Evolutionary conservation across 1,140 invertebrate species (phyloP).

Genomic region (Calephelis virginiensis): DNA sequence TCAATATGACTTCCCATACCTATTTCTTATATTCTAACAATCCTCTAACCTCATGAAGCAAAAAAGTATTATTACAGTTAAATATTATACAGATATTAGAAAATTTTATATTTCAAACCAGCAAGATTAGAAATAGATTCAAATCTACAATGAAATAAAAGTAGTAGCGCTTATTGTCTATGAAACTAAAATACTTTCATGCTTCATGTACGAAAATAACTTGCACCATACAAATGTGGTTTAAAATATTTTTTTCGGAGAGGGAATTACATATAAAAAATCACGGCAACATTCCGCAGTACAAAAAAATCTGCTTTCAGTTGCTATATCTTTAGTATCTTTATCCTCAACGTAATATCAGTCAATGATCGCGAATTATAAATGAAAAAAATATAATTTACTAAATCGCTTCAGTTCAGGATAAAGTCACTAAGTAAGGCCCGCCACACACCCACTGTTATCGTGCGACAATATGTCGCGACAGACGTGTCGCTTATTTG

Average conservation of each 20-base stretch:
- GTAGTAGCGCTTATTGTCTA: constrained; percentile 41
- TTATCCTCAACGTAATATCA: constrained; percentile 46
- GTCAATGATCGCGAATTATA: constrained; percentile 58
- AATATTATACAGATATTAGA: constrained; percentile 69
- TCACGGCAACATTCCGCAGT: constrained; percentile 63
- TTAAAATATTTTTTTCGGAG: constrained; percentile 44
- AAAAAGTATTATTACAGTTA: constrained; percentile 74
- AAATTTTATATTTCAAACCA: constrained; percentile 62
- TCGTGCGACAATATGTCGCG: constrained; percentile 2
- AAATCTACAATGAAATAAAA: constrained; percentile 68
- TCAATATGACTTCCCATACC: constrained; percentile 60
- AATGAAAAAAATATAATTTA: constrained; percentile 65
- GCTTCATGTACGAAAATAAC: constrained; percentile 66
- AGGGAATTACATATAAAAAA: constrained; percentile 55
- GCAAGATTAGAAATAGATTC: constrained; percentile 68
- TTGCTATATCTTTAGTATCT: constrained; percentile 52
- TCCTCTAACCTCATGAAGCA: constrained; percentile 75
- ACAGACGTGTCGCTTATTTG: constrained; percentile 30
- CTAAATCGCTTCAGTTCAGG: constrained; percentile 48
- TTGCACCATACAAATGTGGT: constrained; percentile 58
- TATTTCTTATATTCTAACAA: constrained; percentile 72
- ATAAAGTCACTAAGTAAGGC: constrained; percentile 44
- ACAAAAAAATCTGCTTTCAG: constrained; percentile 66
- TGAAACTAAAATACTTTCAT: constrained; percentile 62
- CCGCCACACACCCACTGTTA: constrained; percentile 33